Conservation (phyloP, 2,113 vertebrate genomes). For the Acrocephalus kingi region DNA sequence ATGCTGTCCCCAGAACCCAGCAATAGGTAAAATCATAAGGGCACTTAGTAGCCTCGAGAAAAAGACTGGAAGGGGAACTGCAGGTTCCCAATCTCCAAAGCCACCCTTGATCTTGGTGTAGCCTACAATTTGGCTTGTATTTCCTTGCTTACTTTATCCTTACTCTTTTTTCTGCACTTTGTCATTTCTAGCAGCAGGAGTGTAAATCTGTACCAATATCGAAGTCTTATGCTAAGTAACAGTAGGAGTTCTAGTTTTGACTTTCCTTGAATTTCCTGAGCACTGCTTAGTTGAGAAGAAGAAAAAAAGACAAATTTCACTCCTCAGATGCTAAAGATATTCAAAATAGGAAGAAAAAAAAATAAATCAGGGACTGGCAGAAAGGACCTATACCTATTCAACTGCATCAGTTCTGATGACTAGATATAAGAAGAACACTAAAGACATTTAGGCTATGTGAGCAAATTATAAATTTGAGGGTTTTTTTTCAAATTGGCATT, state of each 20-base stretch:
- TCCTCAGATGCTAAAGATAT: background rate
- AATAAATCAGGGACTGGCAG: background rate
- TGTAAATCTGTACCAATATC: background rate
- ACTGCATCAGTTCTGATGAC: background rate
- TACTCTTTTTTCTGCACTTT: background rate
- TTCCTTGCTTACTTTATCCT: background rate
- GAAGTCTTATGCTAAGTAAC: background rate
- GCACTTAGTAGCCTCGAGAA: accelerated
- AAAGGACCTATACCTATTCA: background rate
- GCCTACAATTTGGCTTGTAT: background rate
- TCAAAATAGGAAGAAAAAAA: background rate
- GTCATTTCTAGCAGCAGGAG: background rate
- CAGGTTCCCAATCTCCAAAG: background rate
- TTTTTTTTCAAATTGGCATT: background rate
- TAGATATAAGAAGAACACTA: background rate
- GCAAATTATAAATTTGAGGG: background rate
- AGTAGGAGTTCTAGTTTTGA: background rate
- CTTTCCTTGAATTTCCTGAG: background rate
- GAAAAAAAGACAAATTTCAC: background rate
- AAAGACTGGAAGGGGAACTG: background rate
- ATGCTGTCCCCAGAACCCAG: background rate
- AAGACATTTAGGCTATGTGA: background rate
- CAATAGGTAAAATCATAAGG: background rate
- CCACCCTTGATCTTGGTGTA: background rate
- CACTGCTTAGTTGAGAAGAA: background rate